Evolutionary conservation across 2,888 invertebrate genomes (phyloP).

Genomic region (Drosophila dives): DNA sequence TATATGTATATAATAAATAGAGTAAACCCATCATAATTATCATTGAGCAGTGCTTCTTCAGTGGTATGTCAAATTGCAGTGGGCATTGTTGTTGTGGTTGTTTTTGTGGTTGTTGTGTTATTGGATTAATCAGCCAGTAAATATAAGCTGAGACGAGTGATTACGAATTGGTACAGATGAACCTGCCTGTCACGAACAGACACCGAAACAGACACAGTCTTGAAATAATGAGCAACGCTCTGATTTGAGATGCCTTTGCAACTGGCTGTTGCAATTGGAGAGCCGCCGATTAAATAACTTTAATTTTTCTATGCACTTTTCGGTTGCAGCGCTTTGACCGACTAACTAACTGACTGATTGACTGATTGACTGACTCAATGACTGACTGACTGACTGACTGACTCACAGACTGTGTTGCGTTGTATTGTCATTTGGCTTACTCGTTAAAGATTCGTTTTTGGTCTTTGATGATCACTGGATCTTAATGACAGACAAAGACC

Average conservation of each 20-base stretch:
- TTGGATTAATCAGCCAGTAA: slow-evolving; percentile 23
- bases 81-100: slow-evolving; percentile 30
- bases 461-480: slow-evolving; percentile 31
- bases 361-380: slow-evolving; percentile 15
- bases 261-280: slow-evolving; percentile 48
- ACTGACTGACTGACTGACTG: slow-evolving; percentile 14
- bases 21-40: slow-evolving; percentile 26
- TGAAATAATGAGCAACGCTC: slow-evolving; percentile 34
- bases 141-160: slow-evolving; percentile 9
- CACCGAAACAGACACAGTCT: slow-evolving; percentile 9
- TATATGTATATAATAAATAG: too few species aligned
- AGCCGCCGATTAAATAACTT: slow-evolving; percentile 46
- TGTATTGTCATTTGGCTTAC: slow-evolving; percentile 53
- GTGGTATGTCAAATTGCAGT: slow-evolving; percentile 48
- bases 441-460: slow-evolving; percentile 61
- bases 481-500: slow-evolving; percentile 49
- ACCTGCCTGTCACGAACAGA: slow-evolving; percentile 14
- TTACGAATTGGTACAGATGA: slow-evolving; percentile 34
- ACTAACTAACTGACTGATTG: slow-evolving; percentile 18
- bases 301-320: slow-evolving; percentile 54
- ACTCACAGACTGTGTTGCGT: slow-evolving; percentile 6
- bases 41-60: slow-evolving; percentile 47
- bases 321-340: slow-evolving; percentile 36
- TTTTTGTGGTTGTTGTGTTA: not conserved
- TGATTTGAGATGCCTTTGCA: slow-evolving; percentile 13